Percentiles rank a stretch among this genome's conserved stretches.
Conservation (phyloP, 2,888 invertebrate species). For the Scaptomyza parva region DNA sequence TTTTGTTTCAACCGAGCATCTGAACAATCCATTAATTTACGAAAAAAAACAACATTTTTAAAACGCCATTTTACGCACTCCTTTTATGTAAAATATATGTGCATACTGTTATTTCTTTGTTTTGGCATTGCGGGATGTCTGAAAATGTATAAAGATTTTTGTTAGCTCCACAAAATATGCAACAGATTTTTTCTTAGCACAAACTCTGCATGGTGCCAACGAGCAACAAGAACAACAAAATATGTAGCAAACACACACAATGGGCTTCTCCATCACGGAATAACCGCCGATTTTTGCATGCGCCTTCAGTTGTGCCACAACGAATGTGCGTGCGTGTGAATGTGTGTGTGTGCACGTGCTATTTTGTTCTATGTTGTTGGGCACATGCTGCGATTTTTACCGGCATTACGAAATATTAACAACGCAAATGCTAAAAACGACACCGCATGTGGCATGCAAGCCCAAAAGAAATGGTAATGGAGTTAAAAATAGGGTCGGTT, state of each 20-base stretch:
- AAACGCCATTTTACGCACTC: constrained; percentile 32
- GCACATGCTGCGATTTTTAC: constrained; percentile 75
- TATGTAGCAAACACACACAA: constrained; percentile 32
- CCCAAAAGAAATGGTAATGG: constrained; percentile 50
- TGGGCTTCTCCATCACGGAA: constrained; percentile 24
- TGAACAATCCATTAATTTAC: constrained; percentile 43
- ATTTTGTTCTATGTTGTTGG: constrained; percentile 25
- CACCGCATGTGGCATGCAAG: constrained; percentile 56
- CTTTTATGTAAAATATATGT: constrained; percentile 14
- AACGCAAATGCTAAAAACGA: constrained; percentile 57
- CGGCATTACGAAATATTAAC: constrained; percentile 77
- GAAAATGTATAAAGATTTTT: constrained; percentile 61
- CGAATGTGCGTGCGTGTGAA: constrained; percentile 18
- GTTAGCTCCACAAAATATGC: constrained; percentile 61
- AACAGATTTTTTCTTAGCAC: constrained; percentile 70
- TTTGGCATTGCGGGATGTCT: constrained; percentile 60
- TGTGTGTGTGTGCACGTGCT: background rate
- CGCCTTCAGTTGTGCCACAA: constrained; percentile 36
- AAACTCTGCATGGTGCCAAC: constrained; percentile 64
- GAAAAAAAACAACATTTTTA: constrained; percentile 37
- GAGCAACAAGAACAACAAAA: constrained; percentile 15
- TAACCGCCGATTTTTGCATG: constrained; percentile 62
- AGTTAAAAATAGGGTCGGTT: constrained; percentile 43
- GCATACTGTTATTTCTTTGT: constrained; percentile 5
- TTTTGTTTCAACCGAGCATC: background rate